Percentiles rank a stretch among this genome's conserved stretches.
Evolutionary conservation across 2,888 invertebrate species (phyloP).

Genomic region (Dicranocentrus wangi): DNA sequence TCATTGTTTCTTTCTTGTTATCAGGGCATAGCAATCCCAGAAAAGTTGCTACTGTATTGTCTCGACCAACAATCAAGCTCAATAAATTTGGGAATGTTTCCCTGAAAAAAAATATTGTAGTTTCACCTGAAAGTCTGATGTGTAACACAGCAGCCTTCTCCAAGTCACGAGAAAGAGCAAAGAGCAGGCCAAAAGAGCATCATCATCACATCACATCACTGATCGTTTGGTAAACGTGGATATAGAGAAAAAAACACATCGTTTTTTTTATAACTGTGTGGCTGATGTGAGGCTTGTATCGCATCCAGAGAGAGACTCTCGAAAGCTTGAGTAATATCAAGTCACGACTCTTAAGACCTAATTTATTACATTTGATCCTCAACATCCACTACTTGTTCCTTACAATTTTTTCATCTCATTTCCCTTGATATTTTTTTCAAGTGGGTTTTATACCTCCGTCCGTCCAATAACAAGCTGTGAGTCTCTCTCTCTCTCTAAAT

Average conservation of each 20-base stretch:
- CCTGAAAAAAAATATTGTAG: neutral
- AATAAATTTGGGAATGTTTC: slow-evolving; percentile 58
- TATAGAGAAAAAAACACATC: neutral
- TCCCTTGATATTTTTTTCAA: slow-evolving; percentile 12
- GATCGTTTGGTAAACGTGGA: no score
- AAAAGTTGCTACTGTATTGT: slow-evolving; percentile 61
- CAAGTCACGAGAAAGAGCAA: slow-evolving; percentile 60
- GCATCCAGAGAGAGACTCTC: no score
- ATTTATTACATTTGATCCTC: slow-evolving; percentile 57
- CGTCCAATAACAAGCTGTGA: no score
- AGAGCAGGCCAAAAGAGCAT: slow-evolving; percentile 39
- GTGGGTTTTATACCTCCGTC: no score
- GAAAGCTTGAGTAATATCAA: slow-evolving; percentile 54
- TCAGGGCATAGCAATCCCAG: neutral
- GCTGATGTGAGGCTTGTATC: no score
- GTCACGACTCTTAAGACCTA: slow-evolving; percentile 61
- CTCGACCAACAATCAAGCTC: slow-evolving; percentile 52
- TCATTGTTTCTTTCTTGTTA: slow-evolving; percentile 32
- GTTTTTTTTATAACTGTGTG: no score
- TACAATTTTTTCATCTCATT: no score
- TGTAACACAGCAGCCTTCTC: slow-evolving; percentile 62
- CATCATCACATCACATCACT: slow-evolving; percentile 39
- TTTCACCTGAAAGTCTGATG: slow-evolving; percentile 19
- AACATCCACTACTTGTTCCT: slow-evolving; percentile 37
- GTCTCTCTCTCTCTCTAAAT: no score